phyloP scores from a whole-genome alignment of 2,113 vertebrate species.

The Orientallactaga bullata region DNA sequence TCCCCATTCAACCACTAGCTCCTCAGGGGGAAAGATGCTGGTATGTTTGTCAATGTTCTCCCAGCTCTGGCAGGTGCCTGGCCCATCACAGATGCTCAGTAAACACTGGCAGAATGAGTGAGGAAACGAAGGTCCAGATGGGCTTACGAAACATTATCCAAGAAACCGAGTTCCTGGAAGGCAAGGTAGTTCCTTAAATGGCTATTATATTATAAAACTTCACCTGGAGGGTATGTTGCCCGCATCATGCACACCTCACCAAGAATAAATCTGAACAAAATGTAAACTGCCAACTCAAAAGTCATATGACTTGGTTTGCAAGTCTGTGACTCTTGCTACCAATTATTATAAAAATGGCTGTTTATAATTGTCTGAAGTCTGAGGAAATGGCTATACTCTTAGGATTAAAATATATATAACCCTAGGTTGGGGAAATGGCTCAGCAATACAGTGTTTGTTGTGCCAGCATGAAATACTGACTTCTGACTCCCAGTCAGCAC shows the following conservation, averaged over 20 bases:
- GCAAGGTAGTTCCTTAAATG: background rate
- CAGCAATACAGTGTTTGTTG: no score
- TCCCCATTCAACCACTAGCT: conserved; percentile 2
- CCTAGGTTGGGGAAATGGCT: background rate
- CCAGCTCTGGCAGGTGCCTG: conserved; percentile 47
- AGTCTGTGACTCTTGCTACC: background rate
- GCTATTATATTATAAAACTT: conserved; percentile 47
- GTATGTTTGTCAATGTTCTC: background rate
- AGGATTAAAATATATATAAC: background rate
- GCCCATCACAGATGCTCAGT: conserved; percentile 57
- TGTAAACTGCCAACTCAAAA: background rate
- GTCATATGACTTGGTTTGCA: background rate
- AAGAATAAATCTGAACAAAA: conserved; percentile 12
- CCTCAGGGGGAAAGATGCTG: background rate
- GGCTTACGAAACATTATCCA: conserved; percentile 10
- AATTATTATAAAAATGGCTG: background rate
- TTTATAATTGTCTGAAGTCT: conserved; percentile 12
- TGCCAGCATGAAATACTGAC: background rate
- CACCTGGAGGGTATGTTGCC: background rate
- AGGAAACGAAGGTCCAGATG: conserved; percentile 16
- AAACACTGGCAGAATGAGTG: conserved; percentile 62
- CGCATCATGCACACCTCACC: background rate
- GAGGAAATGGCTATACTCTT: background rate
- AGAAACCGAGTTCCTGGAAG: conserved; percentile 46
- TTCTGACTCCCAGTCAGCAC: background rate